phyloP scores from a whole-genome alignment of 2,888 invertebrate genomes.

The Pseudococcus longispinus region DNA sequence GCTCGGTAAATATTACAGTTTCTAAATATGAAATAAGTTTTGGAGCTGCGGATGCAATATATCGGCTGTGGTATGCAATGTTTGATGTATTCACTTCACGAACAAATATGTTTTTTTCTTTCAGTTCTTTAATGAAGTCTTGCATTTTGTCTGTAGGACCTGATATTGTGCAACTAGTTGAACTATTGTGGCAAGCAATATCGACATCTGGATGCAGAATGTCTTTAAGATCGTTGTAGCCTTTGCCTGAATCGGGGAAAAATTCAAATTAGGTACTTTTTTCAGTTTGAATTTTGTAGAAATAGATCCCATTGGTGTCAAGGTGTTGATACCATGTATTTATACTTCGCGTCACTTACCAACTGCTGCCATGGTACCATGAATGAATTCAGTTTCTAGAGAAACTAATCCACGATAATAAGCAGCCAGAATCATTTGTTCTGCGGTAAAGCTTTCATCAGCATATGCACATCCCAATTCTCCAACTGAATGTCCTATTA shows the following conservation, averaged over 20 bases:
- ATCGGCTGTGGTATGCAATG: slow-evolving; percentile 61
- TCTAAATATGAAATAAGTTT: slow-evolving; percentile 63
- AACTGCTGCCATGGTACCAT: slow-evolving; percentile 88
- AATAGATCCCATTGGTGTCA: not conserved
- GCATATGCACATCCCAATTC: slow-evolving; percentile 95
- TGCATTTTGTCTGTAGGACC: slow-evolving; percentile 76
- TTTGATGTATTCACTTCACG: slow-evolving; percentile 60
- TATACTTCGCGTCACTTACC: slow-evolving; percentile 68
- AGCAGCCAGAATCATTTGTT: slow-evolving; percentile 84
- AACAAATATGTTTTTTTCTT: slow-evolving; percentile 61
- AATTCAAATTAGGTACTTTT: too few species aligned
- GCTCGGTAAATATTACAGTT: slow-evolving; percentile 60
- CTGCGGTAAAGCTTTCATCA: slow-evolving; percentile 86
- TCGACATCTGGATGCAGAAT: slow-evolving; percentile 79
- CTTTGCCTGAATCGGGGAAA: slow-evolving; percentile 61
- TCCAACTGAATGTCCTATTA: slow-evolving; percentile 91
- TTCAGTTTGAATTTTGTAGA: too few species aligned
- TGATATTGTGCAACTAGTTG: slow-evolving; percentile 88
- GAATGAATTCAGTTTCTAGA: slow-evolving; percentile 72
- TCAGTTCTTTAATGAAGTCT: slow-evolving; percentile 67
- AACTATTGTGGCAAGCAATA: slow-evolving; percentile 86
- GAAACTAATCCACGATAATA: slow-evolving; percentile 83
- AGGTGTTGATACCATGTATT: too few species aligned
- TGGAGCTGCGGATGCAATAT: slow-evolving; percentile 65
- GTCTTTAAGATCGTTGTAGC: slow-evolving; percentile 65